Base-by-base conservation (phyloP, 2,888 invertebrate genomes). In the Apodemia mormo region DNA sequence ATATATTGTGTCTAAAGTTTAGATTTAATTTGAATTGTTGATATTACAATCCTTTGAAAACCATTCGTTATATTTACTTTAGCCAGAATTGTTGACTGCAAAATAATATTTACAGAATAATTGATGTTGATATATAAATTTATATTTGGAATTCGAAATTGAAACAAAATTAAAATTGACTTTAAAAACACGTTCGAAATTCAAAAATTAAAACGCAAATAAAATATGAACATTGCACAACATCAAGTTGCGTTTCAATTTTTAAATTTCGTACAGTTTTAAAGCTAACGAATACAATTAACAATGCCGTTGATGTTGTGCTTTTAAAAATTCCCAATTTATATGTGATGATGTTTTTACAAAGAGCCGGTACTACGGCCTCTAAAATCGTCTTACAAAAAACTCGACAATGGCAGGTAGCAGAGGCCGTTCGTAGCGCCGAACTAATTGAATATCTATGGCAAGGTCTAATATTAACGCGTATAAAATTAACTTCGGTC, bases 401-500 rank as follows among this genome's bases (percentile, higher is more conserved):
- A 69, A 69, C 52, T 43, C 58, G 61, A 73, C 71, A 73, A 72
- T 73, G 64, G 73, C 75, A 76, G 76, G 76, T 75, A 76, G 76
- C 73, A 8, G 56, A 52, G 68, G 22, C 29, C 33, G 68, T 71
- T 45, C 43, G 30, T 68, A 61, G 65, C 61, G 69, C 68, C 69
- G 70, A 68, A 72, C 72, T 75, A 76, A 76, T 76, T 73, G 76
- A 75, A 74, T 75, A 74, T 72, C 66, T 68, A 68, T 68, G 70
- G 70, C 68, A 69, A 54, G 65, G 52, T 72, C 68, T 49, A 65
- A 65, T 61, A 61, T 33, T 73, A 74, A 75, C 73, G 72, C 68
- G 74, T 73, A 74, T 73, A 74, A 74, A 75, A 74, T 74, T 75
- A 74, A 71, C 70, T 71, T 67, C 70, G 65, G 70, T 71, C 69